Evolutionary conservation across 2,888 invertebrate species (phyloP), one percentile per base, ranked within the genome.

Genomic region (Notocelia uddmanniana): DNA sequence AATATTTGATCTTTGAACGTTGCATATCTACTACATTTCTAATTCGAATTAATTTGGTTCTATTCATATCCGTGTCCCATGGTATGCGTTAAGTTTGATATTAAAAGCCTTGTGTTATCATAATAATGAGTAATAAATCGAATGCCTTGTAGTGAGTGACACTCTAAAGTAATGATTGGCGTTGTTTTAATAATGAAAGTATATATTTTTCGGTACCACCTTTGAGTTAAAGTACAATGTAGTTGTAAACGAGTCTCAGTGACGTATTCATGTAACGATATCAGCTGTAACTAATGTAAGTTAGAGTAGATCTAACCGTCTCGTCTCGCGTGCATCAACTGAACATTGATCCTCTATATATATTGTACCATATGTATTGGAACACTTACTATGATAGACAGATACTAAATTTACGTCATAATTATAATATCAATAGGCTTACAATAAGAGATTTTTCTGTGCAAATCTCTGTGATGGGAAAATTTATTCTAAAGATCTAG

Each of bases 1-100:
- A 82, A 83, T 81, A 79, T 85, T 89, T 89, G 89, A 92, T 90
- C 89, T 90, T 84, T 88, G 83, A 93, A 93, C 92, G 92, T 92
- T 92, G 92, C 93, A 93, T 93, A 93, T 93, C 93, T 89, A 89
- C 88, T 89, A 93, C 91, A 93, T 92, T 91, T 93, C 92, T 91
- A 86, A 88, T 89, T 91, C 89, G 89, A 89, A 90, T 88, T 87
- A 89, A 60, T 88, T 92, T 90, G 87, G 85, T 92, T 90, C 82
- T 88, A 88, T 88, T 88, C 91, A 89, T 91, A 90, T 90, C 89
- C 88, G 85, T 87, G 82, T 86, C 83, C 88, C 87, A 84, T 86
- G 80, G 84, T 88, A 85, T 84, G 86, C 83, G 85, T 89, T 90
- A 89, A 89, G 89, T 90, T 91, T 85, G 81, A 86, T 88, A 85